Conservation (phyloP, 2,888 invertebrate genomes). For the Lydus trimaculatus region DNA sequence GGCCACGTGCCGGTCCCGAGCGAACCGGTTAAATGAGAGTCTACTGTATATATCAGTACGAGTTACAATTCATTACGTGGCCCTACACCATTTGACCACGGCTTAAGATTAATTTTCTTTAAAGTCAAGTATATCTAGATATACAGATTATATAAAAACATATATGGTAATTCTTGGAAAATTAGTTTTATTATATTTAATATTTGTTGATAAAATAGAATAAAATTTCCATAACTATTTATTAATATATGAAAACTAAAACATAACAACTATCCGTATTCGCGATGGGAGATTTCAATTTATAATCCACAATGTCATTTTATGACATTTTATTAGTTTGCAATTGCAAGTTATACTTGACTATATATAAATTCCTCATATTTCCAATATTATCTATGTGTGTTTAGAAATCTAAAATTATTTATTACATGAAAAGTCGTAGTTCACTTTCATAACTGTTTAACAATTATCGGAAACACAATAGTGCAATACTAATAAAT, state of each 20-base stretch:
- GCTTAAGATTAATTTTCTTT: too few relatives aligned
- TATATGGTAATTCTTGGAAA: not conserved
- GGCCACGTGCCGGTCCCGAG: too few relatives aligned
- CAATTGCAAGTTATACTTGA: not conserved
- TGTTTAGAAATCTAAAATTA: not conserved
- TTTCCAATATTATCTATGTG: not conserved
- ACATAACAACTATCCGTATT: not conserved
- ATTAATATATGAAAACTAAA: constrained; percentile 3
- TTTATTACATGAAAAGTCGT: not conserved
- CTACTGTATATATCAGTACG: too few relatives aligned
- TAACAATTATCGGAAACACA: constrained; percentile 8
- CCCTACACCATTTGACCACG: too few relatives aligned
- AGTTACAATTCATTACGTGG: too few relatives aligned
- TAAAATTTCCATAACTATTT: not conserved
- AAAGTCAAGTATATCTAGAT: not conserved
- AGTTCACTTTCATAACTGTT: constrained; percentile 9
- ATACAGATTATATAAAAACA: not conserved
- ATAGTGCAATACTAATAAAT: constrained; percentile 14
- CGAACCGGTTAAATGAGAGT: too few relatives aligned
- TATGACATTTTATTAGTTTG: constrained; percentile 1
- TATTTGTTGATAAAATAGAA: not conserved
- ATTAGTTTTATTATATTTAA: not conserved
- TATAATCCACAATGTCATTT: not conserved
- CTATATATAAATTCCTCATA: constrained; percentile 1
- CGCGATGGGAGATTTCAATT: constrained; percentile 2